phyloP scores from a whole-genome alignment of 2,888 invertebrate genomes.

The Lomographa bimaculata region DNA sequence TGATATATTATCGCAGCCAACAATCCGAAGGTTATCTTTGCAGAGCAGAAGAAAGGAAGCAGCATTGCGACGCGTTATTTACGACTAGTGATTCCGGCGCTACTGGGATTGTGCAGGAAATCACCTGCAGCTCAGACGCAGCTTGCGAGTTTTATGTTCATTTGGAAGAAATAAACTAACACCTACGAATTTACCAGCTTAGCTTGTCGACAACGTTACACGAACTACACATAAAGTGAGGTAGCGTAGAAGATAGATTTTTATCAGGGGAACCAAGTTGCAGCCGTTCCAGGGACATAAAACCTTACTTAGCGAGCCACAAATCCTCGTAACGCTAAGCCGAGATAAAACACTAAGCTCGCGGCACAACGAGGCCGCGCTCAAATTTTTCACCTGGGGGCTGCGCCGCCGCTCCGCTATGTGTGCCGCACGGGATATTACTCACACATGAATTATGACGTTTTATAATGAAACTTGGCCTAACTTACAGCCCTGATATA shows the following conservation, averaged over 20 bases:
- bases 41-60: conserved; percentile 67
- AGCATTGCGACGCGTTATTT: conserved; percentile 70
- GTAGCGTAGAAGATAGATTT: conserved; percentile 59
- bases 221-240: conserved; percentile 36
- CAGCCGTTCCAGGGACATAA: conserved; percentile 76
- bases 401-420: conserved; percentile 45
- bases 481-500: conserved; percentile 53
- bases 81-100: conserved; percentile 71
- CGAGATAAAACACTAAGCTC: conserved; percentile 82
- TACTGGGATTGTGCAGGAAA: conserved; percentile 60
- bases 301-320: conserved; percentile 82
- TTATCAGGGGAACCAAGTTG: conserved; percentile 73
- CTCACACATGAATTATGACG: conserved; percentile 74
- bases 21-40: conserved; percentile 54
- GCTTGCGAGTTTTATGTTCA: conserved; percentile 32
- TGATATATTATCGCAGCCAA: conserved; percentile 47
- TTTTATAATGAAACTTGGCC: conserved; percentile 69
- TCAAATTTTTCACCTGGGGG: conserved; percentile 80
- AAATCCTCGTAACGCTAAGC: conserved; percentile 82
- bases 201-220: conserved; percentile 18
- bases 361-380: conserved; percentile 68
- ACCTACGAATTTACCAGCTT: conserved; percentile 13
- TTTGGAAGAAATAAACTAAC: conserved; percentile 26
- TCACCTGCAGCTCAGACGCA: conserved; percentile 47
- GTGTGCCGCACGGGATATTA: conserved; percentile 71